These are phyloP conservation scores for Acanthurus tractus DNA, from an alignment of 2,797 vertebrate species.

Conservation along the genomic window DNA sequence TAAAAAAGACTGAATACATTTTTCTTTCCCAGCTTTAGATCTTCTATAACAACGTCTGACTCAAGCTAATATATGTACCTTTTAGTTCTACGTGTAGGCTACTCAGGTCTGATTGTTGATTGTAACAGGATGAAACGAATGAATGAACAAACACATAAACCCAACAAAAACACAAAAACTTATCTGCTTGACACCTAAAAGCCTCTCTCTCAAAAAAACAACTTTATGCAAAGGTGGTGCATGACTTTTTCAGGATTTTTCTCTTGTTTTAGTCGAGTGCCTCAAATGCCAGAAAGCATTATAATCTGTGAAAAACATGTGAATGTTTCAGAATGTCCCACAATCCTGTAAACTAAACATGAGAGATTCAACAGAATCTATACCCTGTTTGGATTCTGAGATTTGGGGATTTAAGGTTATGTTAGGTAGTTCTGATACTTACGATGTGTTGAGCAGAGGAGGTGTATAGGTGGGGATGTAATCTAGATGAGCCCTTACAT, in stretches of 20 bases:
- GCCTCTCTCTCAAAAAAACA: not conserved
- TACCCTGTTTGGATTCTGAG: not conserved
- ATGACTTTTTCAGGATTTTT: not conserved
- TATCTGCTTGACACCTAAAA: not conserved
- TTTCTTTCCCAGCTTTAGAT: not conserved
- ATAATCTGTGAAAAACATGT: not conserved
- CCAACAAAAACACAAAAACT: not conserved
- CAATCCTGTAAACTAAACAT: not conserved
- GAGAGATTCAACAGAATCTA: not conserved
- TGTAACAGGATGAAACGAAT: not conserved
- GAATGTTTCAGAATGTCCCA: not conserved
- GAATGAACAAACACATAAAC: not conserved
- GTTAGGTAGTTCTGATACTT: slow-evolving; percentile 69
- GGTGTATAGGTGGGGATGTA: slow-evolving; percentile 95
- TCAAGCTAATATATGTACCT: not conserved
- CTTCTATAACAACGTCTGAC: not conserved
- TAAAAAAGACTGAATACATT: not conserved
- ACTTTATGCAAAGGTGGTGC: not conserved
- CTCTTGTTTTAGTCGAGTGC: not conserved
- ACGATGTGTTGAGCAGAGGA: slow-evolving; percentile 90
- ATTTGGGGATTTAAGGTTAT: not conserved
- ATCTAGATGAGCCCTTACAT: slow-evolving; percentile 95
- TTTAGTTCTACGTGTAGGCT: not conserved
- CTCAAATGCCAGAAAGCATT: not conserved
- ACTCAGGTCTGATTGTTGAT: not conserved